Evolutionary conservation across 2,888 invertebrate genomes (phyloP).

Genomic region (Orthonychiurus folsomi): DNA sequence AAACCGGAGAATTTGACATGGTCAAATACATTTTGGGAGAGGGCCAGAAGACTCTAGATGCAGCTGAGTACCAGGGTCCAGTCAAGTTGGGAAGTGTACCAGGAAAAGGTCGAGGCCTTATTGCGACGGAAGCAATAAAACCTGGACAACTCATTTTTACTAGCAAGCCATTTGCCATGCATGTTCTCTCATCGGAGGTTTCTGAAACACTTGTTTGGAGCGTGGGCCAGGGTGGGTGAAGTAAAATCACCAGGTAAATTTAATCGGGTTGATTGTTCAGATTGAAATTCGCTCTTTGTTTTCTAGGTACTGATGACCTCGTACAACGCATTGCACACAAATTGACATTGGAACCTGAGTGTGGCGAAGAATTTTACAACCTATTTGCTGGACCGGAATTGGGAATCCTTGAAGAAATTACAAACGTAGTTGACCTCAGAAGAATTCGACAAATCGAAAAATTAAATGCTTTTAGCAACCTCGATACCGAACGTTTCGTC

Average conservation of each 20-base stretch:
- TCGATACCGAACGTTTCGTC: too few relatives aligned
- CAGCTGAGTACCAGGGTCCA: conserved; percentile 23
- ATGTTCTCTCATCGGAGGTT: too few relatives aligned
- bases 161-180: too few relatives aligned
- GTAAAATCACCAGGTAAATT: too few relatives aligned
- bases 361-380: conserved; percentile 4
- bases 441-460: neutral
- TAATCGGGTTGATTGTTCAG: too few relatives aligned
- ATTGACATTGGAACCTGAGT: conserved; percentile 2
- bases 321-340: conserved; percentile 5
- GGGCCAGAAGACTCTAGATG: neutral
- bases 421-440: neutral
- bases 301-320: too few relatives aligned
- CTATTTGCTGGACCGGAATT: conserved; percentile 13
- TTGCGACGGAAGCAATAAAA: conserved; percentile 18
- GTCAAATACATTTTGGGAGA: neutral
- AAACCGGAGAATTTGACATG: conserved; percentile 2
- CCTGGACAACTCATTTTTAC: conserved; percentile 20
- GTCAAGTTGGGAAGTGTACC: conserved; percentile 18
- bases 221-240: too few relatives aligned
- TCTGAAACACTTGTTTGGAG: too few relatives aligned
- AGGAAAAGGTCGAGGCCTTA: conserved; percentile 27
- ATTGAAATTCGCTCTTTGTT: too few relatives aligned
- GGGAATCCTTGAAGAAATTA: neutral
- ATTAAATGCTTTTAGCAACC: neutral